These are phyloP conservation scores for Corydoras maculifer DNA, from an alignment of 2,113 vertebrate genomes.

Conservation along the genomic window DNA sequence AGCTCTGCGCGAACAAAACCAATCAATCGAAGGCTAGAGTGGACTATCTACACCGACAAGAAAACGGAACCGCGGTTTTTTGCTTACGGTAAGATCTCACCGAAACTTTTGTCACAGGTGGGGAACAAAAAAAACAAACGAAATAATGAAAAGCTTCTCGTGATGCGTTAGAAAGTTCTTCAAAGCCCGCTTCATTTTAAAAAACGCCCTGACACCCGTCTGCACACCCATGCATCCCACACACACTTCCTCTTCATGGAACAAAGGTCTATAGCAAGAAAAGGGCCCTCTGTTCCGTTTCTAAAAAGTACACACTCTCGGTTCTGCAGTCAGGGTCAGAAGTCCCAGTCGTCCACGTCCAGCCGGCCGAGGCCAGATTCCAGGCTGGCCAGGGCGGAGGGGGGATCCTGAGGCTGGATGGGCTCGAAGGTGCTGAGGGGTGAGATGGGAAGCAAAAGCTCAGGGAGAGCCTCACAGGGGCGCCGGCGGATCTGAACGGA, in stretches of 20 bases:
- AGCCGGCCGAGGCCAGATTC: constrained; percentile 83
- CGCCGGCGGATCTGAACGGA: constrained; percentile 81
- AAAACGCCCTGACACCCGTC: neutral
- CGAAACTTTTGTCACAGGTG: too few species aligned
- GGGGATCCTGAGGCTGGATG: constrained; percentile 68
- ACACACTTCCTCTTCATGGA: neutral
- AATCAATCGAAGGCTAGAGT: too few species aligned
- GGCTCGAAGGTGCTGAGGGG: constrained; percentile 77
- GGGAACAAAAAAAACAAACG: too few species aligned
- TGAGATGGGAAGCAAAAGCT: constrained; percentile 79
- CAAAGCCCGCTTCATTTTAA: too few species aligned
- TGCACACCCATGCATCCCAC: neutral
- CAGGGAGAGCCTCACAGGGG: constrained; percentile 83
- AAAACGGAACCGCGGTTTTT: too few species aligned
- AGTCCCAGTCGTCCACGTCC: constrained; percentile 96
- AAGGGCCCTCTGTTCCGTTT: neutral
- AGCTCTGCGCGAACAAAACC: too few species aligned
- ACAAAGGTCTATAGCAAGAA: neutral
- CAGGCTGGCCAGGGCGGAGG: constrained; percentile 77
- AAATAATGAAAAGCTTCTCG: too few species aligned
- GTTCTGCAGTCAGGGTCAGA: constrained; percentile 60
- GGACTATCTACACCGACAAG: too few species aligned
- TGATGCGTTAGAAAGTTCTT: too few species aligned
- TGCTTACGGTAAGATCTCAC: too few species aligned
- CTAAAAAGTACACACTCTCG: neutral